Conservation (phyloP, 2,113 vertebrate genomes). For the Chinchilla lanigera region DNA sequence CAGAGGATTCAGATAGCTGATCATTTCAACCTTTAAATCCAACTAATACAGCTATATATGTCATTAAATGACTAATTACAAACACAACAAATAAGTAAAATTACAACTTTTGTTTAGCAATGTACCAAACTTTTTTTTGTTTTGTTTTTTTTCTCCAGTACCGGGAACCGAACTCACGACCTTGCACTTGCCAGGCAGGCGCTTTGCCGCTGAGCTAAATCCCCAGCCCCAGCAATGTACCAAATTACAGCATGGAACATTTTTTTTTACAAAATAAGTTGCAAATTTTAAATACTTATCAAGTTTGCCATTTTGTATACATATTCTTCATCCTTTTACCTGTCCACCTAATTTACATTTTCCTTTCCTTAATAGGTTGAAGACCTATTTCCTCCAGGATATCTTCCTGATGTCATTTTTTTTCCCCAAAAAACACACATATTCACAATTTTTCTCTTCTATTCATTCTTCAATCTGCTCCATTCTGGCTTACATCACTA, state of each 20-base stretch:
- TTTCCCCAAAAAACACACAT: neutral
- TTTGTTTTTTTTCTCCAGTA: too few relatives aligned
- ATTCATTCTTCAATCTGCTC: neutral
- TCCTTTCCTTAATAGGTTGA: conserved; percentile 20
- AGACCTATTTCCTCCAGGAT: neutral
- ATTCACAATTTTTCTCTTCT: neutral
- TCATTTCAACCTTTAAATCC: neutral
- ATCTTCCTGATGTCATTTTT: neutral
- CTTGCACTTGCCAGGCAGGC: too few relatives aligned
- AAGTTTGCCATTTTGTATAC: neutral
- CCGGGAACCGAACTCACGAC: too few relatives aligned
- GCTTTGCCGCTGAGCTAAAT: too few relatives aligned
- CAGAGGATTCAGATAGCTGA: neutral
- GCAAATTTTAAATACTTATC: neutral
- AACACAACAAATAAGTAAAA: neutral
- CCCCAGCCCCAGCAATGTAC: too few relatives aligned
- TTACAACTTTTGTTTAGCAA: neutral
- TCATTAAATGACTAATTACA: neutral
- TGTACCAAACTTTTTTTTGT: too few relatives aligned
- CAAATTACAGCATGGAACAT: neutral
- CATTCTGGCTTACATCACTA: neutral
- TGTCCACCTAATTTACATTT: neutral
- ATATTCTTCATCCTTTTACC: neutral
- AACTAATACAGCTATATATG: neutral
- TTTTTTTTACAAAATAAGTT: conserved; percentile 6